phyloP scores from a whole-genome alignment of 2,113 vertebrate species.

The Carollia perspicillata region DNA sequence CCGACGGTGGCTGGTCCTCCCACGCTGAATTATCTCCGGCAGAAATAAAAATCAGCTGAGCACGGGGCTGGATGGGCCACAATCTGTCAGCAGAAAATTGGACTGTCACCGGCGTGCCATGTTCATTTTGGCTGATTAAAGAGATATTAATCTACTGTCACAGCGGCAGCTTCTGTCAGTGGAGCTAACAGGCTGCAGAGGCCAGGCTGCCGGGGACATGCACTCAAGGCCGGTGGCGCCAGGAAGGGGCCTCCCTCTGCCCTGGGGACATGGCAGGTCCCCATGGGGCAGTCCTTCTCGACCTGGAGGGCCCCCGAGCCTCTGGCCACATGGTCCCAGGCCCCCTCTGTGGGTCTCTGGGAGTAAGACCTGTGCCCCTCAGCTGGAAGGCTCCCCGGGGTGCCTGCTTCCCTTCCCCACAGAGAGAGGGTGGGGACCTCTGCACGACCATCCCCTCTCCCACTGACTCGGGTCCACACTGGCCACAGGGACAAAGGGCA shows the following conservation, averaged over 20 bases:
- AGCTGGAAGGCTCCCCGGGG: fast-evolving
- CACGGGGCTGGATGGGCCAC: constrained; percentile 85
- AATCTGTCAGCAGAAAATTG: constrained; percentile 98
- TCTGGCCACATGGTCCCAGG: fast-evolving
- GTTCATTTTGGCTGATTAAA: constrained; percentile 93
- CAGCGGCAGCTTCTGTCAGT: constrained; percentile 82
- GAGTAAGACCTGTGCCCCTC: background rate
- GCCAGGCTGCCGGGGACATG: background rate
- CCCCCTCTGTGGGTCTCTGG: fast-evolving
- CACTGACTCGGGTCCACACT: fast-evolving
- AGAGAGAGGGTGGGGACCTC: background rate
- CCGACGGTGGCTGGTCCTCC: constrained; percentile 76
- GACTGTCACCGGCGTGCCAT: constrained; percentile 95
- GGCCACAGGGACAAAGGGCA: background rate
- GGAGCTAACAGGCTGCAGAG: constrained; percentile 22
- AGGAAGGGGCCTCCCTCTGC: background rate
- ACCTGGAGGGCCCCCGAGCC: background rate
- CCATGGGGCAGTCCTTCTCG: fast-evolving
- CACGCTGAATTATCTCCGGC: constrained; percentile 83
- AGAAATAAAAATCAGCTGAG: constrained; percentile 89
- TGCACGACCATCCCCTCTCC: fast-evolving
- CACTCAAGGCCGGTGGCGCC: fast-evolving
- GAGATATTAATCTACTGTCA: constrained; percentile 92
- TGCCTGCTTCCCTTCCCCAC: fast-evolving
- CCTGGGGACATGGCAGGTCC: background rate